phyloP scores from a whole-genome alignment of 2,888 invertebrate species.

The Papilio gigon region DNA sequence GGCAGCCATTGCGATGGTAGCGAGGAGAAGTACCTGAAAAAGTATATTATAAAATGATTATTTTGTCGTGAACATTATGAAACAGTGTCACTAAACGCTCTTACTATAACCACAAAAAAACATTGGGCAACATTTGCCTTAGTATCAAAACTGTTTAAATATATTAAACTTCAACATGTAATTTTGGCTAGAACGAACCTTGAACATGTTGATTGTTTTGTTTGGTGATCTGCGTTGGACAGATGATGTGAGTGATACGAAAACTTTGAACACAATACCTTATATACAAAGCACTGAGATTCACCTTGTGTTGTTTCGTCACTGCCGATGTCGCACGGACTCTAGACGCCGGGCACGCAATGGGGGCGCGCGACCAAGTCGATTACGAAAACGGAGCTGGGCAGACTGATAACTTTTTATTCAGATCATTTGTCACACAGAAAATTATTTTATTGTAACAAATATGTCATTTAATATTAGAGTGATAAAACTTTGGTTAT shows the following conservation, averaged over 20 bases:
- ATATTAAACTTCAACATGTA: not conserved
- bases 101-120: too few species aligned
- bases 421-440: conserved; percentile 49
- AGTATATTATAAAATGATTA: conserved; percentile 11
- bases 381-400: conserved; percentile 61
- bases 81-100: too few species aligned
- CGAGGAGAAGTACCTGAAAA: conserved; percentile 68
- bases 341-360: conserved; percentile 66
- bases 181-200: conserved; percentile 43
- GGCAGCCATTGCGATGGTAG: conserved; percentile 61
- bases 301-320: conserved; percentile 79
- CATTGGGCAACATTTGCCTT: not conserved
- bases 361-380: conserved; percentile 62
- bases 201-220: conserved; percentile 65
- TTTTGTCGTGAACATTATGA: too few species aligned
- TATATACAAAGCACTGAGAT: conserved; percentile 75
- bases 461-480: not conserved
- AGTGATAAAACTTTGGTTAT: not conserved
- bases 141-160: not conserved
- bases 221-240: conserved; percentile 59
- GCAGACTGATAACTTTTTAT: conserved; percentile 57
- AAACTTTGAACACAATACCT: conserved; percentile 68
- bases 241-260: conserved; percentile 70
- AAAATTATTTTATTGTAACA: conserved; percentile 42
- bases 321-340: conserved; percentile 58